Conservation (phyloP, 2,888 invertebrate genomes). For the Mechanitis mazaeus region DNA sequence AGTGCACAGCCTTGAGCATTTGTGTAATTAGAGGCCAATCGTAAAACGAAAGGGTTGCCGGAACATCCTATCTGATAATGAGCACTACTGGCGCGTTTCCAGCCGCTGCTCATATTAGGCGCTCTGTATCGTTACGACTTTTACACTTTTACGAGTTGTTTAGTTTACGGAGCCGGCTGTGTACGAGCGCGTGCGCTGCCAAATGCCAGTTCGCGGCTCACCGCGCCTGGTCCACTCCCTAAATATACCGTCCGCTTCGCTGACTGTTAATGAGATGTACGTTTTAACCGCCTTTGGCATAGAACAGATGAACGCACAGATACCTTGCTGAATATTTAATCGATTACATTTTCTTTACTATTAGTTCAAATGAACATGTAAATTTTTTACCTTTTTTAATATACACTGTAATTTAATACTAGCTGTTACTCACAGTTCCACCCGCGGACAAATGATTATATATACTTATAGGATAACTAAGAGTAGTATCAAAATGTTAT, state of each 20-base stretch:
- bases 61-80: conserved; percentile 75
- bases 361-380: too few relatives aligned
- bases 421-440: too few relatives aligned
- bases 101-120: conserved; percentile 72
- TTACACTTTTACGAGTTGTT: conserved; percentile 77
- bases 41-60: conserved; percentile 74
- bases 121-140: conserved; percentile 72
- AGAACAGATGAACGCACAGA: conserved; percentile 27
- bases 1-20: conserved; percentile 69
- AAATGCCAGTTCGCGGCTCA: conserved; percentile 75
- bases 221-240: conserved; percentile 61
- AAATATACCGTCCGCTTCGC: conserved; percentile 61
- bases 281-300: conserved; percentile 63
- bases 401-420: too few relatives aligned
- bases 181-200: conserved; percentile 61
- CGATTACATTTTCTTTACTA: too few relatives aligned
- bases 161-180: conserved; percentile 68
- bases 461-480: too few relatives aligned
- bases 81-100: conserved; percentile 71
- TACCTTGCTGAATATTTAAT: not conserved
- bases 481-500: too few relatives aligned
- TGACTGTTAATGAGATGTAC: conserved; percentile 70
- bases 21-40: conserved; percentile 75
- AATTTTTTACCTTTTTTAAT: too few relatives aligned
- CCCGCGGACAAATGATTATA: too few relatives aligned